Conservation (phyloP, 2,113 vertebrate species). For the Trinectes maculatus region DNA sequence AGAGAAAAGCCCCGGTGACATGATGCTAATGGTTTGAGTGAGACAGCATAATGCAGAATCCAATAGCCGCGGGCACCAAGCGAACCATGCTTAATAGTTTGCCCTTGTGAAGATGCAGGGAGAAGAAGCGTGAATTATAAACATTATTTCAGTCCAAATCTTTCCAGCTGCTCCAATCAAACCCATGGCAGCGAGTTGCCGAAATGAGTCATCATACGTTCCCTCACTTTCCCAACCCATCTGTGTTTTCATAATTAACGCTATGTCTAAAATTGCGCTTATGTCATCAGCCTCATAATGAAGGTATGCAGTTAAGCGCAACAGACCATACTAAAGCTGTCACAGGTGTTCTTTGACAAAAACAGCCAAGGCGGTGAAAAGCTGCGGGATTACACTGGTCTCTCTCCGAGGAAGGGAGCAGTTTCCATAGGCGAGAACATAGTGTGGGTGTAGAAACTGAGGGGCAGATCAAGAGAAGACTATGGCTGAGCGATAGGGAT, state of each 20-base stretch:
- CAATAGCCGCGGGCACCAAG: not conserved
- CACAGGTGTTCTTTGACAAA: not conserved
- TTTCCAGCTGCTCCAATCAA: constrained; percentile 21
- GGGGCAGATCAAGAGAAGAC: constrained; percentile 33
- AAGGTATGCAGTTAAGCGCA: not conserved
- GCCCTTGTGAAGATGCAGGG: constrained; percentile 36
- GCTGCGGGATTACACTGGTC: constrained; percentile 15
- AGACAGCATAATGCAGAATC: constrained; percentile 52
- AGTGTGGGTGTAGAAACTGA: constrained; percentile 20
- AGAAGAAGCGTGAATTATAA: constrained; percentile 24
- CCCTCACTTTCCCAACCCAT: not conserved
- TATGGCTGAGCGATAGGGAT: constrained; percentile 15
- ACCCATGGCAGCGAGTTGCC: not conserved
- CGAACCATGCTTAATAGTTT: constrained; percentile 25
- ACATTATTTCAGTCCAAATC: constrained; percentile 18
- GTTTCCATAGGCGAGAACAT: constrained; percentile 9
- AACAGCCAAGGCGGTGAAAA: constrained; percentile 13
- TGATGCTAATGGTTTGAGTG: constrained; percentile 50
- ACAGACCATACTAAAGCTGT: constrained; percentile 2
- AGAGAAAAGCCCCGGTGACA: constrained; percentile 36
- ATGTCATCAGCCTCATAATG: not conserved
- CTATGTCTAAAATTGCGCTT: constrained; percentile 16
- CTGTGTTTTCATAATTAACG: constrained; percentile 18
- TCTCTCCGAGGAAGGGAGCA: constrained; percentile 1
- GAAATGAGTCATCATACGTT: constrained; percentile 2